Base-by-base conservation (phyloP, 2,797 vertebrate genomes). In the Acanthurus tractus region DNA sequence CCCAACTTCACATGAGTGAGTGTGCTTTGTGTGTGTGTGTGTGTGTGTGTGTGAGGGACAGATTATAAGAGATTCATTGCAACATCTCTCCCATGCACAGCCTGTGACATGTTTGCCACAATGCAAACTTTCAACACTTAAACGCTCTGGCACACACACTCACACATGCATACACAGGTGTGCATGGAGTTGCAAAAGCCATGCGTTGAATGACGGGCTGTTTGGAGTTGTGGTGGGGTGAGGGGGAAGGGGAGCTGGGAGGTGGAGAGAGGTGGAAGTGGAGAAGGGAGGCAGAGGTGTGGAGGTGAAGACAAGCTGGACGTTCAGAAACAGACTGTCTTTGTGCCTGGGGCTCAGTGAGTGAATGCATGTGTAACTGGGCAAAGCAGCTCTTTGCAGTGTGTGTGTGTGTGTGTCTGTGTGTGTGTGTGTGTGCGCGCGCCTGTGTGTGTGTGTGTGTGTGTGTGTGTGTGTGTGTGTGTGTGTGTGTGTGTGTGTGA, bases 301-400 rank as follows among this genome's bases (percentile, higher is more conserved):
- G 87, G 90, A 93, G 79, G 90, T 91, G 93, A 91, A 89, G 92
- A 93, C 91, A 94, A 69, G 82, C 88, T 84, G 77, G 85, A 88
- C 61, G 14, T 86, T 79, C 81, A 83, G 82, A 90, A 89, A 93
- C 90, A 94, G 86, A 75, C 85, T 50, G 86, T 78, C 88, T 92
- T 92, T 94, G 90, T 93, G 88, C 85, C 71, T 45, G 68, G 78
- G 70, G 89, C 68, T 36, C 67, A 57, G 58, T 86, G 80, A 79
- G 57, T 85, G 86, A 80, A 79, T 79, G 71, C 70, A 63, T 79
- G 78, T 79, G 74, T 59, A 70, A 63, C 81, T 56, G 73, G 73
- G 79, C 64, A 82, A 53, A 70, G 57, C 49, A 23, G 75, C 72
- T 70, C 68, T 54, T 34, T n/a, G 49, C 63, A 40, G 71, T 4